A percentile compares a stretch with the other conserved stretches of the same genome.
Evolutionary conservation across 1,140 invertebrate species (phyloP).

Genomic region (Cotesia typhae): DNA sequence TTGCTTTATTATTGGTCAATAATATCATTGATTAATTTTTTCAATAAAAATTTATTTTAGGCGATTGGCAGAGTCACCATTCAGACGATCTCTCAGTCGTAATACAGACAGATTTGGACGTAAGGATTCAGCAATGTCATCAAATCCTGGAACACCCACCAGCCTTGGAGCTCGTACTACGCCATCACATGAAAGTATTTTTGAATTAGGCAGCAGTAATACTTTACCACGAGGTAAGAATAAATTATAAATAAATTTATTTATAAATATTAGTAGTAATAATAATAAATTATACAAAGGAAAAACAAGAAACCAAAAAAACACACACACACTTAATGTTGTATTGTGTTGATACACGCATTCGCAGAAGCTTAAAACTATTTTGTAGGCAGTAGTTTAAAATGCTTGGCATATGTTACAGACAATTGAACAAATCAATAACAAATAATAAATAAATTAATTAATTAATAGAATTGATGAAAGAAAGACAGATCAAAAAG

Average conservation of each 20-base stretch:
- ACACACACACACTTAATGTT: constrained; percentile 46
- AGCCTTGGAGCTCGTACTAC: constrained; percentile 47
- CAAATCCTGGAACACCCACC: constrained; percentile 46
- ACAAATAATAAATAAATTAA: constrained; percentile 9
- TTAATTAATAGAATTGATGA: background rate
- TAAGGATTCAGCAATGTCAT: constrained; percentile 49
- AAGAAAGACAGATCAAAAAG: constrained; percentile 20
- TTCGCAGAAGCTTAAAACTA: constrained; percentile 47
- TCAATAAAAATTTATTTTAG: constrained; percentile 39
- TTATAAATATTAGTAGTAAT: constrained; percentile 30
- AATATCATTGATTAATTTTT: constrained; percentile 13
- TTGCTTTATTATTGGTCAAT: constrained; percentile 3
- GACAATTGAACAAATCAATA: background rate
- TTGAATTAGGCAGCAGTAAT: constrained; percentile 60
- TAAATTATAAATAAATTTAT: constrained; percentile 39
- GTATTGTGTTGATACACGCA: constrained; percentile 47
- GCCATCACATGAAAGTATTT: constrained; percentile 56
- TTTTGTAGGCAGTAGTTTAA: constrained; percentile 30
- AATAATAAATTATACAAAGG: constrained; percentile 9
- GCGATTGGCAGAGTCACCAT: constrained; percentile 59
- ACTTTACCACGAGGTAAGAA: constrained; percentile 72
- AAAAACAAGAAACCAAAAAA: constrained; percentile 29
- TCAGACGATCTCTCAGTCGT: constrained; percentile 56
- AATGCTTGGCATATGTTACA: constrained; percentile 33
- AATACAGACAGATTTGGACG: constrained; percentile 55